Conservation (phyloP, 2,888 invertebrate genomes). For the Linnaemya vulpina region DNA sequence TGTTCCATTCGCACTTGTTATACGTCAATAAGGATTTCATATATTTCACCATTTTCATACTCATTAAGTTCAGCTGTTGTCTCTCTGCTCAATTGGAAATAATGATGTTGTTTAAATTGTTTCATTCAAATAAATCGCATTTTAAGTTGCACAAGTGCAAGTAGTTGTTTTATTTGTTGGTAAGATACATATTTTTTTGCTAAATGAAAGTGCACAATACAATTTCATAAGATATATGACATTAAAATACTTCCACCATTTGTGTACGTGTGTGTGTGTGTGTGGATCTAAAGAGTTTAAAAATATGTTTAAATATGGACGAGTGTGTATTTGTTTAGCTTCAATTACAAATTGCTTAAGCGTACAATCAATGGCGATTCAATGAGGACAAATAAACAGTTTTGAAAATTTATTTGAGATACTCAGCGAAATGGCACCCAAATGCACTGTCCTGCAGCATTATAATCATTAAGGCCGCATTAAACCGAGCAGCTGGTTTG, state of each 20-base stretch:
- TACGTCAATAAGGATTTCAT: not conserved
- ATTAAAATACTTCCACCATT: not conserved
- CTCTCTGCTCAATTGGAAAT: conserved; percentile 39
- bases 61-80: conserved; percentile 48
- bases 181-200: not conserved
- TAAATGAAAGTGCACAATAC: not conserved
- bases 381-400: not conserved
- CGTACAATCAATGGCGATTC: not conserved
- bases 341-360: not conserved
- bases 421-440: too few species aligned
- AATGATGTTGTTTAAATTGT: conserved; percentile 43
- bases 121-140: conserved; percentile 39
- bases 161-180: not conserved
- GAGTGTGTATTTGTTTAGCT: not conserved
- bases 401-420: too few species aligned
- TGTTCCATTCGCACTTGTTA: not conserved
- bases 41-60: not conserved
- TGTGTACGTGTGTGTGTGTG: not conserved
- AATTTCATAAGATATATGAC: not conserved
- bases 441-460: too few species aligned
- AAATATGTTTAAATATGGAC: not conserved
- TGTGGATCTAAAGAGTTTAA: not conserved
- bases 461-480: too few species aligned
- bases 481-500: too few species aligned
- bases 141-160: not conserved